These are phyloP conservation scores for Pandemis corylana DNA, from an alignment of 2,888 invertebrate genomes.

Conservation along the genomic window DNA sequence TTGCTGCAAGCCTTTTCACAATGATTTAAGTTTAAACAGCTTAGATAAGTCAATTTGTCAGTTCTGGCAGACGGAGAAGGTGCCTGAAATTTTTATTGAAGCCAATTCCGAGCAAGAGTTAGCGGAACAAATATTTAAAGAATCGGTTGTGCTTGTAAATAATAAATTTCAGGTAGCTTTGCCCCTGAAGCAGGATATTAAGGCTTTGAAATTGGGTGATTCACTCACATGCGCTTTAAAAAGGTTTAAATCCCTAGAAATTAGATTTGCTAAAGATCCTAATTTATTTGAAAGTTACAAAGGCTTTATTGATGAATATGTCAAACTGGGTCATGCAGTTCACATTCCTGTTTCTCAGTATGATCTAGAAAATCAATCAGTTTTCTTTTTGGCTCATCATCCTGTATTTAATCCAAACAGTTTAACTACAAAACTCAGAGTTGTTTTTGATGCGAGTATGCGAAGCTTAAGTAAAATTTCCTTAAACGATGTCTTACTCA, in stretches of 20 bases:
- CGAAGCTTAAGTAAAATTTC: slow-evolving; percentile 1
- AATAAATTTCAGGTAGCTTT: slow-evolving; percentile 17
- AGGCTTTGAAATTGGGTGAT: slow-evolving; percentile 2
- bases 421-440: not conserved
- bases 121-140: slow-evolving; percentile 14
- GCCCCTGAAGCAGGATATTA: slow-evolving; percentile 11
- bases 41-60: not conserved
- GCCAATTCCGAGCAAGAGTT: slow-evolving; percentile 11
- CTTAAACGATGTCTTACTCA: slow-evolving; percentile 17
- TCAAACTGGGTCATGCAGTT: slow-evolving; percentile 25
- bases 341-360: slow-evolving; percentile 16
- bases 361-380: slow-evolving; percentile 19
- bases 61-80: slow-evolving; percentile 16
- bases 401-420: slow-evolving; percentile 30
- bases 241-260: too few species aligned
- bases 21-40: not conserved
- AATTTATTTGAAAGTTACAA: too few species aligned
- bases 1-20: not conserved
- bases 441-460: slow-evolving; percentile 5
- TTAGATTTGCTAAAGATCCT: too few species aligned
- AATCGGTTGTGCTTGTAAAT: not conserved
- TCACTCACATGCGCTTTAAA: too few species aligned
- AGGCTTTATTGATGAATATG: too few species aligned
- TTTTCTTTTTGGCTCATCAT: slow-evolving; percentile 29
- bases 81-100: slow-evolving; percentile 8